Conservation (phyloP, 2,888 invertebrate genomes). For the Ferdinandea cuprea region DNA sequence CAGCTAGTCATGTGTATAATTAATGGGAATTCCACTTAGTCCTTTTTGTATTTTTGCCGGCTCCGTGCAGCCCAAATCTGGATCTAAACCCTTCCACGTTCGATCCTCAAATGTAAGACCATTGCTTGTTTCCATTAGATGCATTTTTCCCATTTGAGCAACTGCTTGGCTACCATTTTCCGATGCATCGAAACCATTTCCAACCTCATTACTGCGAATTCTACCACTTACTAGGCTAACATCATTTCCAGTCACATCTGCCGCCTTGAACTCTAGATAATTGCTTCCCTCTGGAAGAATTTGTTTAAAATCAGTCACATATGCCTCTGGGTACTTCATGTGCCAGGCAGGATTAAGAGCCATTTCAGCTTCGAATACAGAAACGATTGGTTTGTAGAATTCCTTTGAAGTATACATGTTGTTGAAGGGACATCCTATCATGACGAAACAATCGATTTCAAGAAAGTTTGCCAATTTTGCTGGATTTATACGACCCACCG, state of each 20-base stretch:
- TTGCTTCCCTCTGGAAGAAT: constrained; percentile 87
- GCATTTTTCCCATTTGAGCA: constrained; percentile 78
- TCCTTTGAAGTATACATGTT: constrained; percentile 92
- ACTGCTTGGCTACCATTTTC: constrained; percentile 78
- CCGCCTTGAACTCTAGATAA: constrained; percentile 83
- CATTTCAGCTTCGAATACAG: constrained; percentile 95
- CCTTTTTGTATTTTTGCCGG: constrained; percentile 89
- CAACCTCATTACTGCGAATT: constrained; percentile 83
- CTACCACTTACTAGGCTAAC: constrained; percentile 91
- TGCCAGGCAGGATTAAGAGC: constrained; percentile 87
- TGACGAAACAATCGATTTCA: constrained; percentile 95
- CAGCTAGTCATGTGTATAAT: constrained; percentile 84
- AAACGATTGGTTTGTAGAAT: constrained; percentile 94
- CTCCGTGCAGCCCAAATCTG: constrained; percentile 89
- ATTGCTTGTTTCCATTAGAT: constrained; percentile 79
- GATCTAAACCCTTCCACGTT: constrained; percentile 94
- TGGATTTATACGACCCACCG: constrained; percentile 96
- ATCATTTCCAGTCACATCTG: constrained; percentile 85
- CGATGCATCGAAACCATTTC: constrained; percentile 56
- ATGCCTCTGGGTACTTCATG: constrained; percentile 84
- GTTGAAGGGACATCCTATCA: constrained; percentile 96
- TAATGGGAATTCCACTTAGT: constrained; percentile 89
- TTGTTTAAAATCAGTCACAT: constrained; percentile 90
- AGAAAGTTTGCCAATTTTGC: constrained; percentile 97
- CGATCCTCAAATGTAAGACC: constrained; percentile 84